These are phyloP conservation scores for Enhydra lutris DNA, from an alignment of 2,113 vertebrate genomes.

Conservation along the genomic window DNA sequence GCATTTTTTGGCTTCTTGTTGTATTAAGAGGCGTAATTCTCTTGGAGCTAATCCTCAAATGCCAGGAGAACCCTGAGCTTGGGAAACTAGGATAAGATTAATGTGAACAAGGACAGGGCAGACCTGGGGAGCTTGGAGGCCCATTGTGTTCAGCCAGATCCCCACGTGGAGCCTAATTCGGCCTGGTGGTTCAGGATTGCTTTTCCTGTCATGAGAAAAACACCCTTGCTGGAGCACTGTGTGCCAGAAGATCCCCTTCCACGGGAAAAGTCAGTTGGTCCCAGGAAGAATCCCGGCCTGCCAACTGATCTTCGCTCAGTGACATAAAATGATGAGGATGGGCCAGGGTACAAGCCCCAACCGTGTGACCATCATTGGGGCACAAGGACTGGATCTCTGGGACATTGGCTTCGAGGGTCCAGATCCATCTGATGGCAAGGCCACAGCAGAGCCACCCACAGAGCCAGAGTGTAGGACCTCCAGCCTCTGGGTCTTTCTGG, in stretches of 20 bases:
- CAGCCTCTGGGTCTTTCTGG: rapidly evolving
- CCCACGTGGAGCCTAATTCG: rapidly evolving
- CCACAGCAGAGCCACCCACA: rapidly evolving
- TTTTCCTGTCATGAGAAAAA: not conserved
- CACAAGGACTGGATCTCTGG: not conserved
- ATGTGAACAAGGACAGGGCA: not conserved
- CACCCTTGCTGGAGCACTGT: not conserved
- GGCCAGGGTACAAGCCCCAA: not conserved
- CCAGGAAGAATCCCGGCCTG: not conserved
- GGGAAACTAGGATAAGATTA: not conserved
- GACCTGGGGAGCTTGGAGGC: not conserved
- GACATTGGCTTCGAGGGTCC: not conserved
- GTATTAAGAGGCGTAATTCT: not conserved
- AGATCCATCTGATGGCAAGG: not conserved
- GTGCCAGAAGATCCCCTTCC: constrained; percentile 7
- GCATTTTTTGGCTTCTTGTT: not conserved
- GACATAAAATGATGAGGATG: not conserved
- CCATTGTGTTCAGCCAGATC: not conserved
- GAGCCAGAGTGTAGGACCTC: not conserved
- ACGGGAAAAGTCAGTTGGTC: not conserved
- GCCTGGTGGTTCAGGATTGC: not conserved
- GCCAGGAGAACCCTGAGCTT: constrained; percentile 36
- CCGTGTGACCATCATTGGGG: not conserved
- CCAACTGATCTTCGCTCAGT: not conserved
- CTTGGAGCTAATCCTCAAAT: constrained; percentile 30